Percentiles rank a stretch among this genome's conserved stretches.
Evolutionary conservation across 2,888 invertebrate genomes (phyloP).

Genomic region (Eupithecia vulgata): DNA sequence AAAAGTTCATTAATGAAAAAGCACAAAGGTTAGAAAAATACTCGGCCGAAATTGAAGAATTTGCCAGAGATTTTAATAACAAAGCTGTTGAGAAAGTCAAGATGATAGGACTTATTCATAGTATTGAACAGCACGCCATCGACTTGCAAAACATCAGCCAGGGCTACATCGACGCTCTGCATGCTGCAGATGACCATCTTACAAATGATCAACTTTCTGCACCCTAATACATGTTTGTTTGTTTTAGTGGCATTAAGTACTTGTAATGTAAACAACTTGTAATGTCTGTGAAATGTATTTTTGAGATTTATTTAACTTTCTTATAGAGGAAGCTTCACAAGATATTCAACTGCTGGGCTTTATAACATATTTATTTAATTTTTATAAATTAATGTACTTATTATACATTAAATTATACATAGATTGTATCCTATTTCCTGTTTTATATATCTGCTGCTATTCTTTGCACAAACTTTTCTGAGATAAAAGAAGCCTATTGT

Average conservation of each 20-base stretch:
- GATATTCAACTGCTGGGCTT: background rate
- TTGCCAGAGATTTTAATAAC: constrained; percentile 2
- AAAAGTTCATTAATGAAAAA: background rate
- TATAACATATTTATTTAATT: background rate
- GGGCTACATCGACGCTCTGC: background rate
- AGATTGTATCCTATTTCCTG: too few relatives aligned
- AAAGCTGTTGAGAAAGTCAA: constrained; percentile 1
- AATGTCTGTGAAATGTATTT: background rate
- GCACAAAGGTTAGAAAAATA: background rate
- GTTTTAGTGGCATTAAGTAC: background rate
- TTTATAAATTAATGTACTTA: background rate
- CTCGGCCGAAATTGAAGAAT: background rate
- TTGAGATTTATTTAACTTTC: background rate
- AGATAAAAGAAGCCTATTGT: too few relatives aligned
- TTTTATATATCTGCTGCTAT: too few relatives aligned
- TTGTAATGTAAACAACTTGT: background rate
- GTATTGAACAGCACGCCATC: background rate
- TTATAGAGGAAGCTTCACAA: background rate
- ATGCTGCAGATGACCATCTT: background rate
- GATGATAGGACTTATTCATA: background rate
- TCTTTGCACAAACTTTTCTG: too few relatives aligned
- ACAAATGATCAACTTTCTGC: background rate
- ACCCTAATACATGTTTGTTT: background rate
- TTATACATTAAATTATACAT: background rate
- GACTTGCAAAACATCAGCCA: background rate